Conservation (phyloP, 2,797 vertebrate genomes). For the Chiloscyllium punctatum region DNA sequence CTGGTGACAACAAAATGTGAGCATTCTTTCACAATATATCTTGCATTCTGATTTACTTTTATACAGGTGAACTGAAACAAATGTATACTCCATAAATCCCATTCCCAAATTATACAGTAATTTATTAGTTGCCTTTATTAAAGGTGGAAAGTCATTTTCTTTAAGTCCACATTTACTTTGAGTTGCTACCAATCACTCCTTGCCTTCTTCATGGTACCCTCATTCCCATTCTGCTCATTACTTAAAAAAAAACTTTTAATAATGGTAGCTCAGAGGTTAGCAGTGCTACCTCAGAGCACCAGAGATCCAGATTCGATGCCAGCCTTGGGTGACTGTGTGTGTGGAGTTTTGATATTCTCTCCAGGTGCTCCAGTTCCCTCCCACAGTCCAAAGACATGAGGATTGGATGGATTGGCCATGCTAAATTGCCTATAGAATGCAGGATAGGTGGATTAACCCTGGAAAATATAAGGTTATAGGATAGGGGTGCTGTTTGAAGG, state of each 20-base stretch:
- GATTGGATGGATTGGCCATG: too few relatives aligned
- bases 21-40: neutral
- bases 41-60: neutral
- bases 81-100: neutral
- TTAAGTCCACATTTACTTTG: neutral
- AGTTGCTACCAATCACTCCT: neutral
- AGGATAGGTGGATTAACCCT: too few relatives aligned
- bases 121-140: neutral
- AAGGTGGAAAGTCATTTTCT: neutral
- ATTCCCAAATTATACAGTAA: neutral
- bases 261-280: too few relatives aligned
- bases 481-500: too few relatives aligned
- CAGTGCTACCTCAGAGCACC: too few relatives aligned
- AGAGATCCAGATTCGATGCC: too few relatives aligned
- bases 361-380: too few relatives aligned
- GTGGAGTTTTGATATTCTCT: too few relatives aligned
- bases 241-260: neutral
- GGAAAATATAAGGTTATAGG: too few relatives aligned
- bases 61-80: neutral
- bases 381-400: too few relatives aligned
- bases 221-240: neutral
- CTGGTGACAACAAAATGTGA: neutral
- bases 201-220: neutral
- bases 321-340: too few relatives aligned
- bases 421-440: too few relatives aligned